Base-by-base conservation (phyloP, 2,113 vertebrate genomes). In the Picathartes gymnocephalus region DNA sequence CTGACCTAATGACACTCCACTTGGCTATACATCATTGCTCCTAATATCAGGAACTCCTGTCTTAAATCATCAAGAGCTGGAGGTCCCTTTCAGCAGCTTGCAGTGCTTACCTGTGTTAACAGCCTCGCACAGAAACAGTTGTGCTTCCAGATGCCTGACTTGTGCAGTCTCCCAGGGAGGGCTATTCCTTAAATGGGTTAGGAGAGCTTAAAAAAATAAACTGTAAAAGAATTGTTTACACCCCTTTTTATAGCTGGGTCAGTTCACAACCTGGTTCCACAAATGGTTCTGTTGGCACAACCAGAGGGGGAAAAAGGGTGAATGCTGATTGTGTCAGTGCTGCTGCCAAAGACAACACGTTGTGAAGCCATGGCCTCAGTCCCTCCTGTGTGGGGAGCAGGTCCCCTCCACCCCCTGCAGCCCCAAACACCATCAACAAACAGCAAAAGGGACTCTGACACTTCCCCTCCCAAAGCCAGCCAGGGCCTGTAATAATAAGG, bases 281-380 rank as follows among this genome's bases (percentile, higher is more conserved):
- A 65, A 85, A 79, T 0, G 56, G 48, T 30, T 74, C 33, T 69
- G 74, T 24, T 94, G 92, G 94, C 92, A 83, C 42, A 18, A 2
- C 23, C 80, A 37, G 79, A 13, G 76, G 58, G 66, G 93, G 80
- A 70, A 92, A 25, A 50, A 86, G 65, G 72, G 72, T 11, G 47
- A 48, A 21, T 35, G 4, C 28, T 70, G 88, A 86, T 93, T 25
- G 76, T 71, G 69, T 16, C 4, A 16, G 31, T 1, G 0, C 61
- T 65, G 83, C 42, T 96, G 96, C 96, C 95, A 96, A 97, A 44
- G 39, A 47, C 72, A 96, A 96, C 83, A 74, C 2, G 80, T 61
- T 95, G 96, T 87, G 73, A 22, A 31, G 18, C 20, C 44, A 7
- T 1, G 0, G 81, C 60, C 68, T 47, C 0, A 0, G 33, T 79